Evolutionary conservation across 2,888 invertebrate species (phyloP), one percentile per base, ranked within the genome.

Genomic region (Habroteleia sp.): DNA sequence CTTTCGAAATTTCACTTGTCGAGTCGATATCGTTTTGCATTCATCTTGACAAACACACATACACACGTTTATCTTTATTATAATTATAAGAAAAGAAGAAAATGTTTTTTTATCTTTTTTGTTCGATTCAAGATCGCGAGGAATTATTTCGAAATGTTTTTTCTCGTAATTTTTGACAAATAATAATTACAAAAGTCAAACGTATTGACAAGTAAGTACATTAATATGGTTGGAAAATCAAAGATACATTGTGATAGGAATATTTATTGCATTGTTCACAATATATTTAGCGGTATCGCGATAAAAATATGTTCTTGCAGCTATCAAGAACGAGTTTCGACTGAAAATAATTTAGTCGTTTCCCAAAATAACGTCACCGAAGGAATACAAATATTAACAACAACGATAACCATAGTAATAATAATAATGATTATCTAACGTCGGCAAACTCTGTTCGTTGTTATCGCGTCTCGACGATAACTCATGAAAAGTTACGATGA

Each of bases 391-490:
- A 44, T 16, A 27, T 37, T 31, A 27, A 13, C 7, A 39, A n/a
- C 8, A 20, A 39, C 20, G 10, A 20, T 20, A 39, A 39, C 10
- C 3, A 16, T 37, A 35, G 39, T 17, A 58, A 39, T 14, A 41
- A 62, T 27, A 29, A 29, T 23, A 23, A 11, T 33, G 42, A 58
- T 50, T 72, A 73, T 65, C 58, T 73, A 33, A 50, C 10, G 48
- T 14, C 27, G 16, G 10, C 11, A 25, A 8, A 35, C 39, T 41
- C 17, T 25, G 56, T 48, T 25, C n/a, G 37, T 33, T 50, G 17
- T 44, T 74, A 74, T 74, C 68, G 56, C 42, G 17, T 16, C 27
- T 7, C 37, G 27, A 37, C 46, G 62, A 56, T 63, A 65, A 58
- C 37, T 48, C 62, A 46, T 42, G 5, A 46, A 54, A 52, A 39